Conservation (phyloP, 2,888 invertebrate species). For the Linnaemya tessellans region DNA sequence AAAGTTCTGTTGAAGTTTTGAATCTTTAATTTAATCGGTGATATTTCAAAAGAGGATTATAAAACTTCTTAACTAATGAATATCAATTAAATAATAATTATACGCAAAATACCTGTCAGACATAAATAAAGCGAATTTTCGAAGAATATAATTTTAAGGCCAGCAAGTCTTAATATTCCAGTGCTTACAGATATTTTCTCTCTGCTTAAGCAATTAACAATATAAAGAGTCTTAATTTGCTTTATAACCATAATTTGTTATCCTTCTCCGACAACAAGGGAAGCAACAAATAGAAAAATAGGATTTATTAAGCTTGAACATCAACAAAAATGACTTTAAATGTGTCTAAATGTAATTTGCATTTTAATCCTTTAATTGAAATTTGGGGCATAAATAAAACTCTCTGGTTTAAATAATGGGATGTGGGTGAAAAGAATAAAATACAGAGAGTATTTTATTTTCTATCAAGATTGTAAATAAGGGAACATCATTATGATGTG, state of each 20-base stretch:
- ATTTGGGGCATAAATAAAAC: slow-evolving; percentile 1
- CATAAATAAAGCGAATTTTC: neutral
- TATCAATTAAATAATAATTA: neutral
- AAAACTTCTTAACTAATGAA: neutral
- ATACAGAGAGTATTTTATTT: neutral
- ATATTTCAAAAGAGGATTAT: neutral
- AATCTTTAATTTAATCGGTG: neutral
- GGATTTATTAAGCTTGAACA: slow-evolving; percentile 21
- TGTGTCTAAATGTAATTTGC: slow-evolving; percentile 22
- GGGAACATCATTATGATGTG: neutral
- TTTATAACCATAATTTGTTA: neutral
- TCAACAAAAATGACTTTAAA: slow-evolving; percentile 10
- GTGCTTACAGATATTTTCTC: neutral
- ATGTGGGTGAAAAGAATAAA: neutral
- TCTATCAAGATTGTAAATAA: neutral
- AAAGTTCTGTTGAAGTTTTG: neutral
- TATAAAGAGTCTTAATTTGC: slow-evolving; percentile 13
- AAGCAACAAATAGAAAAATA: neutral
- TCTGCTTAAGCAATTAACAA: slow-evolving; percentile 3
- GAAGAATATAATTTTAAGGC: neutral
- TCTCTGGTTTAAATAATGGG: neutral
- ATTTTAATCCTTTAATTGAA: slow-evolving; percentile 45
- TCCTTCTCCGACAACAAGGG: neutral
- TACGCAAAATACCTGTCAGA: neutral
- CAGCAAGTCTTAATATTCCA: neutral